These are phyloP conservation scores for Thera britannica DNA, from an alignment of 2,888 invertebrate species.

Conservation along the genomic window DNA sequence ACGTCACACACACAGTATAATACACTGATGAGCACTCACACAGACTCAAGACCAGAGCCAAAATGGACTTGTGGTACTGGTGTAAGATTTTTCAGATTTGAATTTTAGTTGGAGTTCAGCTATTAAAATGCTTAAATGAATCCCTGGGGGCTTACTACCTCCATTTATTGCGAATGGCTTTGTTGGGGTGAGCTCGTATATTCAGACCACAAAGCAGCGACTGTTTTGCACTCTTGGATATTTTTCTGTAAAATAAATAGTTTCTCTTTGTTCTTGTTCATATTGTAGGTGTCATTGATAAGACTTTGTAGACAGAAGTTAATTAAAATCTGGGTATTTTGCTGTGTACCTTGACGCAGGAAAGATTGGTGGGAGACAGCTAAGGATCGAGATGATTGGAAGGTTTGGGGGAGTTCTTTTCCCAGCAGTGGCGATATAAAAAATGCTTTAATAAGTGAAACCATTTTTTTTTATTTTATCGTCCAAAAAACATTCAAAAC, in stretches of 20 bases:
- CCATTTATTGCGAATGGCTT: conserved; percentile 10
- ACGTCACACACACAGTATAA: too few species aligned
- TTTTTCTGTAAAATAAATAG: background rate
- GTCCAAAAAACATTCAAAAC: too few species aligned
- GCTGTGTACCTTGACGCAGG: background rate
- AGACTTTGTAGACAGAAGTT: background rate
- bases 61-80: too few species aligned
- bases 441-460: too few species aligned
- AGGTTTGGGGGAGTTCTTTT: too few species aligned
- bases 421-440: too few species aligned
- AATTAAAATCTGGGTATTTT: background rate
- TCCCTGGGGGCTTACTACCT: conserved; percentile 6
- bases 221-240: background rate
- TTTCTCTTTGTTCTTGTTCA: background rate
- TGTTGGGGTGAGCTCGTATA: conserved; percentile 8
- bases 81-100: conserved; percentile 27
- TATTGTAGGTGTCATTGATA: background rate
- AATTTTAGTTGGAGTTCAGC: conserved; percentile 24
- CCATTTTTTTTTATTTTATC: too few species aligned
- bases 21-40: too few species aligned
- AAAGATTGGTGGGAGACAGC: too few species aligned
- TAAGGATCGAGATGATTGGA: too few species aligned
- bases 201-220: conserved; percentile 1
- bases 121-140: conserved; percentile 27
- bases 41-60: too few species aligned